A percentile compares a stretch with the other conserved stretches of the same genome.
Evolutionary conservation across 2,113 vertebrate species (phyloP).

Genomic region (Macquaria australasica): DNA sequence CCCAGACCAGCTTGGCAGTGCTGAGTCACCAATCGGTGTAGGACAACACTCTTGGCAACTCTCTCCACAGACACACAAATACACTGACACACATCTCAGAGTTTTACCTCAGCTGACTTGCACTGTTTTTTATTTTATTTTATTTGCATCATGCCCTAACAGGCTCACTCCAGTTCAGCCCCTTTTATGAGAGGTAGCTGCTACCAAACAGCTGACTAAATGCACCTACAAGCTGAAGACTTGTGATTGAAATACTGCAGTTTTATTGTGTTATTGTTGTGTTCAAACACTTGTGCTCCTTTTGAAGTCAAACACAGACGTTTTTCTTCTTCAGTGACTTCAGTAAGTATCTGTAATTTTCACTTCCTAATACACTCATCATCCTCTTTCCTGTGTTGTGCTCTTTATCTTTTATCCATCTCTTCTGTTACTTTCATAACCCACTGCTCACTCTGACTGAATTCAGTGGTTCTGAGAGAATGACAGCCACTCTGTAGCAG

Average conservation of each 20-base stretch:
- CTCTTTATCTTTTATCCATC: neutral
- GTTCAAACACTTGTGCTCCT: neutral
- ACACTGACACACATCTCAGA: constrained; percentile 32
- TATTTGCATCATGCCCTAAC: neutral
- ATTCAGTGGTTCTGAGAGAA: neutral
- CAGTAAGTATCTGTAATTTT: neutral
- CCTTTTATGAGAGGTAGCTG: neutral
- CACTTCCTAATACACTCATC: neutral
- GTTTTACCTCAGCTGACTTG: constrained; percentile 12
- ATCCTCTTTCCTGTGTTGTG: neutral
- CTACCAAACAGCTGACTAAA: neutral
- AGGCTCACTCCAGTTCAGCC: neutral
- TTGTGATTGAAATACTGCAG: neutral
- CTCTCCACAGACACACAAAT: constrained; percentile 43
- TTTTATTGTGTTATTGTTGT: neutral
- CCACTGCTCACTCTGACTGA: neutral
- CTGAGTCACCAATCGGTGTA: constrained; percentile 70
- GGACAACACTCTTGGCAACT: constrained; percentile 42
- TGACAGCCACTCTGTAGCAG: neutral
- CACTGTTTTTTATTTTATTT: neutral
- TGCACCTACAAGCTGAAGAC: neutral
- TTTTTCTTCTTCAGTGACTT: neutral
- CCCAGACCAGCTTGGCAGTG: constrained; percentile 68
- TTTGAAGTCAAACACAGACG: neutral
- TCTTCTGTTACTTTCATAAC: neutral